Conservation (phyloP, 1,140 invertebrate genomes). For the fruit fly (Drosophila melanogaster) region Release_6_plus_ISO1_MT NT_033777.3:5800501-5801000, state of each 20-base stretch:
- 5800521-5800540: slow-evolving; percentile 64
- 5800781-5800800: neutral
- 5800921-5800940: slow-evolving; percentile 13
- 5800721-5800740: slow-evolving; percentile 7
- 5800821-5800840: neutral
- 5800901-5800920: slow-evolving; percentile 6
- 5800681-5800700: neutral
- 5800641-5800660: slow-evolving; percentile 9
- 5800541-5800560: slow-evolving; percentile 7
- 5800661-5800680: neutral
- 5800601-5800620: neutral
- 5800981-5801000: neutral
- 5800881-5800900: slow-evolving; percentile 12
- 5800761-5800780: neutral
- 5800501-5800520: slow-evolving; percentile 57
- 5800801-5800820: neutral
- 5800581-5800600: slow-evolving; percentile 4
- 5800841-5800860: neutral
- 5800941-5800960: neutral
- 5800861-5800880: slow-evolving; percentile 5
- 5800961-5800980: neutral
- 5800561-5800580: slow-evolving; percentile 12
- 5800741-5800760: slow-evolving; percentile 5
- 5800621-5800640: slow-evolving; percentile 29
- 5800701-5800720: too few relatives aligned